Evolutionary conservation across 2,888 invertebrate genomes (phyloP), one percentile per base, ranked within the genome.

Genomic region (Harpagoxenus sublaevis): DNA sequence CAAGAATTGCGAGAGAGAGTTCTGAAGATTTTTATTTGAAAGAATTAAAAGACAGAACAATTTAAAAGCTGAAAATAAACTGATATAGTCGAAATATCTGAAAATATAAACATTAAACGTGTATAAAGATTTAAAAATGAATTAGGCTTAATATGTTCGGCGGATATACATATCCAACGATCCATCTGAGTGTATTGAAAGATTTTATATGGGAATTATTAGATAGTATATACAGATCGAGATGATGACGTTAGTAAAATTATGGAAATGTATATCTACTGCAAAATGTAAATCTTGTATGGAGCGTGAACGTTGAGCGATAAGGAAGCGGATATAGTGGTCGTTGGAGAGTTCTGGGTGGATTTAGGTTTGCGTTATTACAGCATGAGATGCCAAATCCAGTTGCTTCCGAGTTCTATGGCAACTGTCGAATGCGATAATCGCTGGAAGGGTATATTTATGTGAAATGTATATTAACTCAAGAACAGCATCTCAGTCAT

Each of bases 271-370:
- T 12, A 48, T 81, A 48, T 73, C 73, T 60, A 8, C 12, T 62
- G 39, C 31, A 73, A 60, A 81, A 73, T 73, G 60, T 73, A 71
- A 81, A 73, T 81, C 79, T 78, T 55, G 51, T 55, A 15, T 23
- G 35, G 5, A 73, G 60, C 79, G 73, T 81, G 48, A 81, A 81
- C 45, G 71, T 12, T 57, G n/a, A 71, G 57, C 71, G 73, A 81
- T 81, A 81, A 73, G 78, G 78, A 78, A 68, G 12, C 55, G 31
- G 78, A 78, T 68, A 68, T 57, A 68, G 48, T 35, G 79, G 57
- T 81, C 60, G 73, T 73, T 81, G 60, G 35, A 81, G 73, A 81
- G 18, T 71, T 78, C 42, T n/a, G 42, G 55, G 18, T 81, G 79
- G 35, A 12, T 79, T 71, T 60, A 45, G 70, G 18, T 79, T 28